Evolutionary conservation across 2,113 vertebrate species (phyloP).

Genomic region (Trichechus manatus): DNA sequence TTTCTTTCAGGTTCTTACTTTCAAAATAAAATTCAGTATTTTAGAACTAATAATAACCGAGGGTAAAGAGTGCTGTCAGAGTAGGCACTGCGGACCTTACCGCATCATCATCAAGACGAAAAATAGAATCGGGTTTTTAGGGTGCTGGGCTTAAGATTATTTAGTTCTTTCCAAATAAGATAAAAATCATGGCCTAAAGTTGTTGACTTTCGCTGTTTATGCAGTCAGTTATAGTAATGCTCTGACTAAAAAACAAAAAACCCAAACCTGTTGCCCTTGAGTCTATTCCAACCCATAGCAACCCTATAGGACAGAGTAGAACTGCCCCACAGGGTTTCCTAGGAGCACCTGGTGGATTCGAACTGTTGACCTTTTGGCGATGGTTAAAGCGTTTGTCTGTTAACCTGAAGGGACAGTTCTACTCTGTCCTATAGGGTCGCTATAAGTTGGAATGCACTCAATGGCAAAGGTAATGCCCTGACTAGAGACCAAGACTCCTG

Average conservation of each 20-base stretch:
- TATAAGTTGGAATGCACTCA: too few relatives aligned
- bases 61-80: neutral
- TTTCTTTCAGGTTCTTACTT: neutral
- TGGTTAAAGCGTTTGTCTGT: too few relatives aligned
- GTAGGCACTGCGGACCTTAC: neutral
- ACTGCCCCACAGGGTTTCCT: too few relatives aligned
- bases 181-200: neutral
- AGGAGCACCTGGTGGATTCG: too few relatives aligned
- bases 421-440: too few relatives aligned
- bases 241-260: neutral
- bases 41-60: constrained; percentile 10
- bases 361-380: too few relatives aligned
- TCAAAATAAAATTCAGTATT: neutral
- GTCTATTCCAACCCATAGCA: too few relatives aligned
- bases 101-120: neutral
- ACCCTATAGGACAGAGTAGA: too few relatives aligned
- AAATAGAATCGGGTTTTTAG: neutral
- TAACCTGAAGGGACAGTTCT: too few relatives aligned
- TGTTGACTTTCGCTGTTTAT: neutral
- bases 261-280: too few relatives aligned
- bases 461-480: neutral
- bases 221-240: neutral
- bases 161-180: neutral
- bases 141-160: neutral
- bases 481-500: neutral